These are phyloP conservation scores for Chromis chromis DNA, from an alignment of 2,797 vertebrate species.

Conservation along the genomic window DNA sequence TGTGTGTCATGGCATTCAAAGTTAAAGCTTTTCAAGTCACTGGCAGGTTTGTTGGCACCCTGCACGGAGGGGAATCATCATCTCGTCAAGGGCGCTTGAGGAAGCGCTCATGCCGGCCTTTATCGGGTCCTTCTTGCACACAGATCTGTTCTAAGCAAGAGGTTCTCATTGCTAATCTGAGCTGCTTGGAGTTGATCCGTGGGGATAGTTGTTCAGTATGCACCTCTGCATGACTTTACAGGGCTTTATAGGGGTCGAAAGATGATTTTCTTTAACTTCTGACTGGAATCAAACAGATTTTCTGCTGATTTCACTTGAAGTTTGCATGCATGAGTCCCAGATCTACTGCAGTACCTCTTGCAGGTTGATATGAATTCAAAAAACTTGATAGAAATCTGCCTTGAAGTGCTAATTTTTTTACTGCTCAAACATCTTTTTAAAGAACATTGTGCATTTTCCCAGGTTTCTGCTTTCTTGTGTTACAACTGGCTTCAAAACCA, in stretches of 20 bases:
- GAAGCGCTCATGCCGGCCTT: slow-evolving; percentile 4
- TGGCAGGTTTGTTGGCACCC: slow-evolving; percentile 4
- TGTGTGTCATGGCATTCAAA: slow-evolving; percentile 3
- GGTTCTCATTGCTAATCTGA: slow-evolving; percentile 37
- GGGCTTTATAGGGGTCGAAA: slow-evolving; percentile 50
- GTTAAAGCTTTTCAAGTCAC: slow-evolving; percentile 7
- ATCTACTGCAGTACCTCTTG: too few species aligned
- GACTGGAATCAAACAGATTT: not conserved
- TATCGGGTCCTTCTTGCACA: slow-evolving; percentile 7
- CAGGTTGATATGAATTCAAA: too few species aligned
- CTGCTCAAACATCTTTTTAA: not conserved
- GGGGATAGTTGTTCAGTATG: slow-evolving; percentile 58
- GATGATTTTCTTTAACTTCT: slow-evolving; percentile 18
- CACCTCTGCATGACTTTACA: slow-evolving; percentile 33
- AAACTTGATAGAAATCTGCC: too few species aligned
- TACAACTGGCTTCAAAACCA: slow-evolving; percentile 16
- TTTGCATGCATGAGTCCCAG: not conserved
- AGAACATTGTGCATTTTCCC: too few species aligned
- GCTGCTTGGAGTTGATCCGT: slow-evolving; percentile 26
- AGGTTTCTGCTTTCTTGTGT: slow-evolving; percentile 11
- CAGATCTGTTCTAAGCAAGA: slow-evolving; percentile 24
- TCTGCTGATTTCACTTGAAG: slow-evolving; percentile 5
- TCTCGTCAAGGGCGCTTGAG: slow-evolving; percentile 21
- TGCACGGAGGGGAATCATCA: not conserved
- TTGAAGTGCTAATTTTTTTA: too few species aligned